These are phyloP conservation scores for Coendou prehensilis DNA, from an alignment of 2,797 vertebrate species.

Conservation along the genomic window DNA sequence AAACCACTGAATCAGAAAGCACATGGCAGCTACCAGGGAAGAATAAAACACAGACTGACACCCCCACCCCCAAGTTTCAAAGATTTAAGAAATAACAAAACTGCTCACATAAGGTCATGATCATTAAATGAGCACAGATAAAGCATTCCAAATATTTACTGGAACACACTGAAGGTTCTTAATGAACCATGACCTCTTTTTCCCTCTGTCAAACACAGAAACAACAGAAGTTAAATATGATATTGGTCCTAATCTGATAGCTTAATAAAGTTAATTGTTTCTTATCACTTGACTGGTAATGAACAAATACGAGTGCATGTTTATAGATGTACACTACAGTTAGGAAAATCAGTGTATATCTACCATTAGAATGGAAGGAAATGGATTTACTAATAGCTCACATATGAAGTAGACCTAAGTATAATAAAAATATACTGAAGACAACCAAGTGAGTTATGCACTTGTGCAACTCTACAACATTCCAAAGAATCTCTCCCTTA, in stretches of 20 bases:
- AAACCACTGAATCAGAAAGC: not conserved
- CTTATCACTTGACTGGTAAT: slow-evolving; percentile 23
- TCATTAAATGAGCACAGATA: slow-evolving; percentile 59
- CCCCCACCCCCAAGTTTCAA: not conserved
- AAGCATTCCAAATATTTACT: slow-evolving; percentile 20
- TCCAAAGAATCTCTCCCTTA: not conserved
- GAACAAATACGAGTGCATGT: slow-evolving; percentile 24
- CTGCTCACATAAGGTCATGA: not conserved
- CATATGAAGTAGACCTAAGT: slow-evolving; percentile 1
- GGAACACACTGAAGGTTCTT: slow-evolving; percentile 29
- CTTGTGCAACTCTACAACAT: not conserved
- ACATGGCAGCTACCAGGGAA: not conserved
- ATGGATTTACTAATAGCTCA: not conserved
- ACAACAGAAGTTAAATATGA: slow-evolving; percentile 20
- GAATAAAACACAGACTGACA: not conserved
- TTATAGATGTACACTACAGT: not conserved
- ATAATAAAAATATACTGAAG: slow-evolving; percentile 28
- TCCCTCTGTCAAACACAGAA: slow-evolving; percentile 51
- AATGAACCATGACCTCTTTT: slow-evolving; percentile 58
- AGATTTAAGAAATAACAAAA: slow-evolving; percentile 54
- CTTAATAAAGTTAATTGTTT: slow-evolving; percentile 42
- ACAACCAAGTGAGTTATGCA: slow-evolving; percentile 26
- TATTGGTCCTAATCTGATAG: slow-evolving; percentile 42
- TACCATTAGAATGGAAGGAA: slow-evolving; percentile 41
- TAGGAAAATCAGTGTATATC: slow-evolving; percentile 23